Evolutionary conservation across 2,113 vertebrate species (phyloP).

Genomic region (Salvelinus fontinalis): DNA sequence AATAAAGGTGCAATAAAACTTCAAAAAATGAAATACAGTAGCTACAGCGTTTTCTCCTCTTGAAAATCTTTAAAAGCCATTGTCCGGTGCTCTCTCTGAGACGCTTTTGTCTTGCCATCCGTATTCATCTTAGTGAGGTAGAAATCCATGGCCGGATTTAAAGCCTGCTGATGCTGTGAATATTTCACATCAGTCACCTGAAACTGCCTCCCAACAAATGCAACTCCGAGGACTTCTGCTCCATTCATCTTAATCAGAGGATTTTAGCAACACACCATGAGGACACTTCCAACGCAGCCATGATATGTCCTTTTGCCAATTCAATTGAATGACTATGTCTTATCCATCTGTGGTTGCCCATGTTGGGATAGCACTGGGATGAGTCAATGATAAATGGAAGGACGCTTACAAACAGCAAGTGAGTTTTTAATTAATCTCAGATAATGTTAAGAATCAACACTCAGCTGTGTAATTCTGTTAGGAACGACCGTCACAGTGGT

Average conservation of each 20-base stretch:
- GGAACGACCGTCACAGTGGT: neutral
- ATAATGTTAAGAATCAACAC: neutral
- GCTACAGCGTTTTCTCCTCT: slow-evolving; percentile 30
- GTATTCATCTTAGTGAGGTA: slow-evolving; percentile 53
- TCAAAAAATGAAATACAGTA: too few relatives aligned
- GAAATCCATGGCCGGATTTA: slow-evolving; percentile 60
- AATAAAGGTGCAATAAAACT: too few relatives aligned
- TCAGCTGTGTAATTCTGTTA: neutral
- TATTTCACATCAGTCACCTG: slow-evolving; percentile 71
- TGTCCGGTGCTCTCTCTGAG: slow-evolving; percentile 36
- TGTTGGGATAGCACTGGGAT: slow-evolving; percentile 32
- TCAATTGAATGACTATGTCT: slow-evolving; percentile 60
- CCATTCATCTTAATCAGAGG: slow-evolving; percentile 65
- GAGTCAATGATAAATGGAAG: slow-evolving; percentile 47
- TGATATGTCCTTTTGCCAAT: slow-evolving; percentile 51
- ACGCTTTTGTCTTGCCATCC: slow-evolving; percentile 56
- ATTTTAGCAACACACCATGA: slow-evolving; percentile 60
- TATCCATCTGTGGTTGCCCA: slow-evolving; percentile 46
- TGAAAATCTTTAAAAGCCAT: slow-evolving; percentile 54
- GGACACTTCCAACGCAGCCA: slow-evolving; percentile 56
- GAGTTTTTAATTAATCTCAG: neutral
- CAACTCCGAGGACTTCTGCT: slow-evolving; percentile 51
- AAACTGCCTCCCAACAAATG: slow-evolving; percentile 64
- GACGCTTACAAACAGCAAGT: slow-evolving; percentile 19
- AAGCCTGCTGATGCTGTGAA: slow-evolving; percentile 62